Percentiles rank a stretch among this genome's conserved stretches.
phyloP scores from a whole-genome alignment of 1,140 invertebrate species.

The Piezodorus guildinii region DNA sequence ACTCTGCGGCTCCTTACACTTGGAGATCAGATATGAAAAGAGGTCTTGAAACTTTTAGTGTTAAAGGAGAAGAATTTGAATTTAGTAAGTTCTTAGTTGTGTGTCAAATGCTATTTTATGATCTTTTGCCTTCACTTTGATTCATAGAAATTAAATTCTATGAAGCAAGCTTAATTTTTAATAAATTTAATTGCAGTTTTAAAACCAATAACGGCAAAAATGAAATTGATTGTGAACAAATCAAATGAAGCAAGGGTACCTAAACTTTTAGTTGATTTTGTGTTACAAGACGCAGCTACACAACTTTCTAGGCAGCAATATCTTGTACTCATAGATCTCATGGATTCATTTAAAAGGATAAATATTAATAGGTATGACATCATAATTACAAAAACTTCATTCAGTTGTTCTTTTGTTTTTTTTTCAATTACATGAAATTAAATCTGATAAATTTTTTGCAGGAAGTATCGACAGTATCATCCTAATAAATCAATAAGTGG shows the following conservation, averaged over 20 bases:
- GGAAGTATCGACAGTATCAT: slow-evolving; percentile 43
- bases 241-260: slow-evolving; percentile 57
- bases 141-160: too few species aligned
- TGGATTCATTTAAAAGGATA: slow-evolving; percentile 54
- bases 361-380: slow-evolving; percentile 48
- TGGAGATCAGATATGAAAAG: slow-evolving; percentile 58
- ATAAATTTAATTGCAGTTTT: slow-evolving; percentile 39
- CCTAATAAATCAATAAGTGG: slow-evolving; percentile 36
- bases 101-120: not conserved
- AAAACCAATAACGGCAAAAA: slow-evolving; percentile 62
- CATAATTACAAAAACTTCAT: not conserved
- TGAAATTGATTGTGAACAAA: slow-evolving; percentile 68
- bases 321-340: slow-evolving; percentile 50
- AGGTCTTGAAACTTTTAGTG: slow-evolving; percentile 61
- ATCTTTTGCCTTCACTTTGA: not conserved
- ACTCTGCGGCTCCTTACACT: slow-evolving; percentile 39
- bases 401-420: not conserved
- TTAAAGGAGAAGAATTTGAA: slow-evolving; percentile 59
- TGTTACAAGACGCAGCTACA: slow-evolving; percentile 62
- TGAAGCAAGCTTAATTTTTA: too few species aligned
- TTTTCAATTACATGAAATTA: not conserved
- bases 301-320: slow-evolving; percentile 63
- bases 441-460: slow-evolving; percentile 29
- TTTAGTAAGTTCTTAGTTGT: slow-evolving; percentile 48
- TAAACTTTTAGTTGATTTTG: slow-evolving; percentile 58